Percentiles rank a stretch among this genome's conserved stretches.
phyloP scores from a whole-genome alignment of 2,888 invertebrate genomes.

The Hedychridium roseum region DNA sequence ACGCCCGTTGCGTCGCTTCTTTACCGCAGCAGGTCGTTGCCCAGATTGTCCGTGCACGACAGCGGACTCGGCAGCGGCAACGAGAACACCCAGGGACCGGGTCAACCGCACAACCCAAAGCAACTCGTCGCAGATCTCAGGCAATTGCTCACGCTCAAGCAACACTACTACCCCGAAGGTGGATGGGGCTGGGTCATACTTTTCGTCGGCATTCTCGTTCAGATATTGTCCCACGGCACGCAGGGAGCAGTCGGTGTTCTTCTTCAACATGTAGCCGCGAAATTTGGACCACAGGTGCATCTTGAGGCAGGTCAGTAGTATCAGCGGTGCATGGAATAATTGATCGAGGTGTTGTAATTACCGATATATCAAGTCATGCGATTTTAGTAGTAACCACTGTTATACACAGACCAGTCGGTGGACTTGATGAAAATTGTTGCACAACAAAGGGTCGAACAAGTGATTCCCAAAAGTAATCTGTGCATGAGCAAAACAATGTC shows the following conservation, averaged over 20 bases:
- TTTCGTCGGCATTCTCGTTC: conserved; percentile 75
- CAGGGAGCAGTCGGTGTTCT: conserved; percentile 74
- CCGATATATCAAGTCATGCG: too few species aligned
- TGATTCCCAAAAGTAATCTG: too few species aligned
- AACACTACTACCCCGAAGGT: conserved; percentile 88
- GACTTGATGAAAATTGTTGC: too few species aligned
- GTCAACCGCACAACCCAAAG: conserved; percentile 51
- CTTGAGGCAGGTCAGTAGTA: conserved; percentile 74
- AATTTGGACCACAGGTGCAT: conserved; percentile 70
- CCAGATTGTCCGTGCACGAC: conserved; percentile 71
- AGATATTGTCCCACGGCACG: conserved; percentile 78
- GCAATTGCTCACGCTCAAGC: conserved; percentile 74
- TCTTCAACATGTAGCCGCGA: conserved; percentile 68
- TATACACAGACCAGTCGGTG: too few species aligned
- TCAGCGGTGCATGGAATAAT: too few species aligned
- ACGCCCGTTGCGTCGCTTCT: conserved; percentile 49
- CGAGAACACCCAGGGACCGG: conserved; percentile 67
- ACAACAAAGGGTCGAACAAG: too few species aligned
- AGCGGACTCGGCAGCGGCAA: conserved; percentile 64
- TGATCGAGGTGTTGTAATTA: too few species aligned
- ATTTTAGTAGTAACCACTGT: too few species aligned
- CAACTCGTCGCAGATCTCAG: conserved; percentile 67
- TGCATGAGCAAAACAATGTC: too few species aligned
- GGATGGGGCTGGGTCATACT: conserved; percentile 89
- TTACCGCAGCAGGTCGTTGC: conserved; percentile 74